Conservation (phyloP, 2,797 vertebrate species). For the Adelosebastes latens region DNA sequence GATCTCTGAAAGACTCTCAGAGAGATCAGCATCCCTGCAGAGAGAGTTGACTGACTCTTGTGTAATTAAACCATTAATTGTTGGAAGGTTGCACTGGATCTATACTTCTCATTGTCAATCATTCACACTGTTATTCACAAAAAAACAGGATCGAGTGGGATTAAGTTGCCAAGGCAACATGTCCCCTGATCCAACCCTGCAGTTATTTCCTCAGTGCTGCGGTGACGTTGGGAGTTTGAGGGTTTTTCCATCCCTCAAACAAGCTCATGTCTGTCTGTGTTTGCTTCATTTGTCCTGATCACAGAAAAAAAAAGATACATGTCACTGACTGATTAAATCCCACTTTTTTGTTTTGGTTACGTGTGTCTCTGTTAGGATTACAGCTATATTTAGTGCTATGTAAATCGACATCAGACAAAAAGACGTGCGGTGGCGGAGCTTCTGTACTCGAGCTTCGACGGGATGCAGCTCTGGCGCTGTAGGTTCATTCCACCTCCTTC, state of each 20-base stretch:
- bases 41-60: background rate
- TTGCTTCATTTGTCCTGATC: constrained; percentile 25
- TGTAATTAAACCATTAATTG: constrained; percentile 6
- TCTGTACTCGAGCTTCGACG: constrained; percentile 16
- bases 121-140: constrained; percentile 36
- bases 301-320: constrained; percentile 15
- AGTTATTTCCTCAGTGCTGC: constrained; percentile 37
- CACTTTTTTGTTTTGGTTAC: constrained; percentile 21
- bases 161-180: constrained; percentile 80
- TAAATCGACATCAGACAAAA: constrained; percentile 46
- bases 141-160: constrained; percentile 58
- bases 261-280: background rate
- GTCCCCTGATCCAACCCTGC: constrained; percentile 67
- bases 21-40: constrained; percentile 3
- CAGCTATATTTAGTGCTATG: constrained; percentile 59
- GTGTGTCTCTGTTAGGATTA: constrained; percentile 42
- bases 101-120: constrained; percentile 31
- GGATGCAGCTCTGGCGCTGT: constrained; percentile 26
- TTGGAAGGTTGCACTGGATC: background rate
- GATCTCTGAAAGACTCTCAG: background rate
- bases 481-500: constrained; percentile 44
- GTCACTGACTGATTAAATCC: constrained; percentile 30
- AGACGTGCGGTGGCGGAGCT: constrained; percentile 41
- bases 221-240: constrained; percentile 21
- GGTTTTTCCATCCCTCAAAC: constrained; percentile 33